Percentiles rank a stretch among this genome's conserved stretches.
phyloP scores from a whole-genome alignment of 2,113 vertebrate species.

The Cynopterus brachyotis region DNA sequence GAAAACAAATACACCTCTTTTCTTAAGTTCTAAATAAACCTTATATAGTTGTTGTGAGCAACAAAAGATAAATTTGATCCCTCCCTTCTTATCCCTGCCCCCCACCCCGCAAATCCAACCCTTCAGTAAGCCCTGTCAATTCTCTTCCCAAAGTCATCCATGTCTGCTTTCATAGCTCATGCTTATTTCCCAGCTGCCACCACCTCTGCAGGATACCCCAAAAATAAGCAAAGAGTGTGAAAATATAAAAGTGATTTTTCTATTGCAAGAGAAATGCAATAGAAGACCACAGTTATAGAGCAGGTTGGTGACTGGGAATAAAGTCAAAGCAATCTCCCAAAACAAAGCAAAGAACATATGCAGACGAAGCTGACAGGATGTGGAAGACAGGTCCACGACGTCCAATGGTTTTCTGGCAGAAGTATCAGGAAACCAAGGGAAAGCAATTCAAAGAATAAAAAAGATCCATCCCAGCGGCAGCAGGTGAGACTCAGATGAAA shows the following conservation, averaged over 20 bases:
- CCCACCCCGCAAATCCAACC: not conserved
- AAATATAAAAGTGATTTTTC: not conserved
- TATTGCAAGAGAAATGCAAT: not conserved
- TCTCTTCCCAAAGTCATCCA: not conserved
- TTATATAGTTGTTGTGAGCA: not conserved
- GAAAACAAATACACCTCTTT: not conserved
- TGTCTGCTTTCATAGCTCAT: accelerated
- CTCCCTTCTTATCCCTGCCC: not conserved
- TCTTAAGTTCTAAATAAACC: not conserved
- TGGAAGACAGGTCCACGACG: not conserved
- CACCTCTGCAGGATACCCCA: not conserved
- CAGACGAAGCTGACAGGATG: not conserved
- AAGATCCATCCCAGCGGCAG: accelerated
- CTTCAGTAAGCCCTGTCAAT: no score
- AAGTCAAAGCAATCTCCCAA: not conserved
- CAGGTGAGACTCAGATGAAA: not conserved
- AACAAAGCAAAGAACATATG: not conserved
- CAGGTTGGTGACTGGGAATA: not conserved
- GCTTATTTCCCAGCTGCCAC: not conserved
- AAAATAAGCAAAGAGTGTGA: not conserved
- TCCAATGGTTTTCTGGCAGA: not conserved
- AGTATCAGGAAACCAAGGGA: not conserved
- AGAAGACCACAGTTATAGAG: accelerated
- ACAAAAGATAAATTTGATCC: not conserved
- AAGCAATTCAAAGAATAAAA: accelerated